These are phyloP conservation scores for Sebastes trivittatus DNA, from an alignment of 2,797 vertebrate genomes.

Conservation along the genomic window DNA sequence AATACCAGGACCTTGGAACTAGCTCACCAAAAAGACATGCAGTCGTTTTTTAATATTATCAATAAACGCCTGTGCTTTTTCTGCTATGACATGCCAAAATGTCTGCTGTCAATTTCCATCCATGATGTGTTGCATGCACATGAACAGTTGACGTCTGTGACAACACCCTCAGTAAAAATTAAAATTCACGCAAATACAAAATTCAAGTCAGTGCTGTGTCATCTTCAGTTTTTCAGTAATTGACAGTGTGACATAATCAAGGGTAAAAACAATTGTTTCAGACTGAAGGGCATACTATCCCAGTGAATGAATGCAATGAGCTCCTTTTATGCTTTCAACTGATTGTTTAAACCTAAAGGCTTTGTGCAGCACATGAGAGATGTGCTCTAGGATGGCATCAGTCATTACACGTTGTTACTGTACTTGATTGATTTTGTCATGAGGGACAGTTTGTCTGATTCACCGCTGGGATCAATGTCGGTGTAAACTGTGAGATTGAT, in stretches of 20 bases:
- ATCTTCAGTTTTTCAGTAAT: not conserved
- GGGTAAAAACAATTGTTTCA: not conserved
- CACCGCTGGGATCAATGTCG: not conserved
- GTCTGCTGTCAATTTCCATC: not conserved
- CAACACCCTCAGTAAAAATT: not conserved
- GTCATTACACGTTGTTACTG: not conserved
- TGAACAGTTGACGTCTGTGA: not conserved
- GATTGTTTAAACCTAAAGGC: not conserved
- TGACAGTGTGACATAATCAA: not conserved
- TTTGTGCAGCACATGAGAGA: not conserved
- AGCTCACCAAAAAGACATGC: not conserved
- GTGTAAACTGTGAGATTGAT: not conserved
- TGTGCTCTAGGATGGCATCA: not conserved
- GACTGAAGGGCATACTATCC: not conserved
- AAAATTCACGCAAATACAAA: not conserved
- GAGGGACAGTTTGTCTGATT: not conserved
- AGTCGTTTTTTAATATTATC: not conserved
- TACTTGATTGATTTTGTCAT: not conserved
- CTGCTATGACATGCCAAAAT: not conserved
- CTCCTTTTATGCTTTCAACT: not conserved
- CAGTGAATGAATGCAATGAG: not conserved
- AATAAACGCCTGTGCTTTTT: not conserved
- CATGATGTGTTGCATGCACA: not conserved
- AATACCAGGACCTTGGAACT: not conserved
- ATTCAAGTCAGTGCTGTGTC: not conserved